phyloP scores from a whole-genome alignment of 2,888 invertebrate genomes.

The Drosophila austrosaltans region DNA sequence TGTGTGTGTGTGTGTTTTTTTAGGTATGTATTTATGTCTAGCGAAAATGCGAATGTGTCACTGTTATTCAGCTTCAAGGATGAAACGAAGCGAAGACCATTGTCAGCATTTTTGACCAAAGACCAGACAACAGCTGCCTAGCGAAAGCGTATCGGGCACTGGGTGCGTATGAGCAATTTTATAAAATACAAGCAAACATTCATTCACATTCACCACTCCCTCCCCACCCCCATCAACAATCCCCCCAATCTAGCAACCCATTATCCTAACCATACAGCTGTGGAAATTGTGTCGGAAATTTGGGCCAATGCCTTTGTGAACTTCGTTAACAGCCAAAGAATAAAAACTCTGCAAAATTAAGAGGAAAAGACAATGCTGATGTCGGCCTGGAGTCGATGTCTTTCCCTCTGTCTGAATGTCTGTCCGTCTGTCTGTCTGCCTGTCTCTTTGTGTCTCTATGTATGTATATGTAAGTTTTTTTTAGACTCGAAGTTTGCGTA shows the following conservation, averaged over 20 bases:
- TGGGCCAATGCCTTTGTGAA: slow-evolving; percentile 58
- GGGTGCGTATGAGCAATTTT: slow-evolving; percentile 70
- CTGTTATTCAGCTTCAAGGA: slow-evolving; percentile 21
- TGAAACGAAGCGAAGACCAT: slow-evolving; percentile 34
- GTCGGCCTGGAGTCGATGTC: slow-evolving; percentile 1
- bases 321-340: slow-evolving; percentile 37
- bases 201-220: slow-evolving; percentile 15
- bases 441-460: not conserved
- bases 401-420: not conserved
- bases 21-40: slow-evolving; percentile 9
- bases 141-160: slow-evolving; percentile 32
- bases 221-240: too few relatives aligned
- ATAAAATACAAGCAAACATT: slow-evolving; percentile 62
- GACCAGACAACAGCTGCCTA: slow-evolving; percentile 29
- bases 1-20: not conserved
- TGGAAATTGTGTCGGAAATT: slow-evolving; percentile 58
- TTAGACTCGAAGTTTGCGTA: not conserved
- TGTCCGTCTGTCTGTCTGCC: not conserved
- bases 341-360: slow-evolving; percentile 25
- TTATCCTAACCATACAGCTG: slow-evolving; percentile 25
- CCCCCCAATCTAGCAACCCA: not conserved
- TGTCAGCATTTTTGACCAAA: slow-evolving; percentile 64
- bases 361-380: slow-evolving; percentile 21
- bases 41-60: slow-evolving; percentile 14
- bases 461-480: not conserved